Evolutionary conservation across 2,888 invertebrate species (phyloP).

Genomic region (Platycheirus albimanus): DNA sequence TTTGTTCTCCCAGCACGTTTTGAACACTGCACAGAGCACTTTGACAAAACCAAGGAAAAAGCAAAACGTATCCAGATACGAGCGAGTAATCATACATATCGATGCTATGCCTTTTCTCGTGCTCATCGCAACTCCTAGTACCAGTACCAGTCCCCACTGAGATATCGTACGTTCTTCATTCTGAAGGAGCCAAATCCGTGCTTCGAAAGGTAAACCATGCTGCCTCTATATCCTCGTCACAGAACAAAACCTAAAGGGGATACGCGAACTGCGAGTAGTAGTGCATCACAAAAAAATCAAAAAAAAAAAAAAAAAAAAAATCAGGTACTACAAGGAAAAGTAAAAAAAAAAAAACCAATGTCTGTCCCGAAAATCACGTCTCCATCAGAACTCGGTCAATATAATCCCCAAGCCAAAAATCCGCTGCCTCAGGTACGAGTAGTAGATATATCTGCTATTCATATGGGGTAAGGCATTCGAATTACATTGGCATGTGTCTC

Average conservation of each 20-base stretch:
- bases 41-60: slow-evolving; percentile 32
- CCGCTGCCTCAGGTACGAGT: slow-evolving; percentile 27
- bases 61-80: slow-evolving; percentile 2
- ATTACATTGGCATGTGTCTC: slow-evolving; percentile 66
- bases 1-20: slow-evolving; percentile 49
- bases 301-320: no score
- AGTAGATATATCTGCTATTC: slow-evolving; percentile 12
- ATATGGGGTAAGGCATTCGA: slow-evolving; percentile 50
- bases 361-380: slow-evolving; percentile 59
- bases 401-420: slow-evolving; percentile 62
- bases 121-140: slow-evolving; percentile 13
- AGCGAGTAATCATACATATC: no score
- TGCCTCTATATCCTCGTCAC: slow-evolving; percentile 20
- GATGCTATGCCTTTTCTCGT: slow-evolving; percentile 9
- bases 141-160: slow-evolving; percentile 9
- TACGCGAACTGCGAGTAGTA: slow-evolving; percentile 2
- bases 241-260: slow-evolving; percentile 1
- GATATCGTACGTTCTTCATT: slow-evolving; percentile 22
- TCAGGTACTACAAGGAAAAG: no score
- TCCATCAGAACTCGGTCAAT: slow-evolving; percentile 69
- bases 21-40: slow-evolving; percentile 47
- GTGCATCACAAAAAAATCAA: no score
- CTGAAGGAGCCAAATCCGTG: slow-evolving; percentile 12
- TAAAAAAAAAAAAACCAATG: slow-evolving; percentile 9
- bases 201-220: slow-evolving; percentile 34